Percentiles rank a stretch among this genome's conserved stretches.
Evolutionary conservation across 2,113 vertebrate species (phyloP).

Genomic region (Nothoprocta perdicaria): DNA sequence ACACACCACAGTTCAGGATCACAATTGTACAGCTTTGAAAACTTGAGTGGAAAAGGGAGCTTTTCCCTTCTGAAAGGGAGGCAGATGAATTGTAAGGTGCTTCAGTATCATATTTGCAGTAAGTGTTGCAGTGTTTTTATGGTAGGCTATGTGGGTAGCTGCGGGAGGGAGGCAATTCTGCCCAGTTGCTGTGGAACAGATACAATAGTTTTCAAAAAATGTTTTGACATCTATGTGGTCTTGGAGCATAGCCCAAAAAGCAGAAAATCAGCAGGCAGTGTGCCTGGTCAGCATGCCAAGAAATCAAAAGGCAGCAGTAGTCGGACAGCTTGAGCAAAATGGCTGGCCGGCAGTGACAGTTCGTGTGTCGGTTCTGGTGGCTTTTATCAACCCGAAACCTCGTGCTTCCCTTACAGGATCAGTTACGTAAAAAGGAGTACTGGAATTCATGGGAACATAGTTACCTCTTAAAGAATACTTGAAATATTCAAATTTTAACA

Average conservation of each 20-base stretch:
- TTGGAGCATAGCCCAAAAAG: not conserved
- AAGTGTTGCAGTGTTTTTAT: not conserved
- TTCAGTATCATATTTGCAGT: fast-evolving
- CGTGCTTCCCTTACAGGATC: not conserved
- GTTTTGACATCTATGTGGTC: not conserved
- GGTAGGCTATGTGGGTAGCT: not conserved
- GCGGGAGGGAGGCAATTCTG: not conserved
- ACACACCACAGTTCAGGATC: not conserved
- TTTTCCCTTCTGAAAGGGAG: not conserved
- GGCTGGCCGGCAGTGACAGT: not conserved
- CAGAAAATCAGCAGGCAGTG: not conserved
- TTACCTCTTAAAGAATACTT: not conserved
- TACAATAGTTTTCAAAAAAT: not conserved
- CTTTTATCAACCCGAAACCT: not conserved
- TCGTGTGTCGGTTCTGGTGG: not conserved
- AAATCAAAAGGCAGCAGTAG: not conserved
- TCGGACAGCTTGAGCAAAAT: not conserved
- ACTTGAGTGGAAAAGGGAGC: not conserved
- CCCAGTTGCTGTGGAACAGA: not conserved
- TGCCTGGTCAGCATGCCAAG: not conserved
- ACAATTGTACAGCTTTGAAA: not conserved
- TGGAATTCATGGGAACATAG: not conserved
- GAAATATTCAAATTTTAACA: not conserved
- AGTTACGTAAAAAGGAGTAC: not conserved
- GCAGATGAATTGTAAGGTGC: not conserved